Base-by-base conservation (phyloP, 2,888 invertebrate genomes). In the Agrilus cyanescens region DNA sequence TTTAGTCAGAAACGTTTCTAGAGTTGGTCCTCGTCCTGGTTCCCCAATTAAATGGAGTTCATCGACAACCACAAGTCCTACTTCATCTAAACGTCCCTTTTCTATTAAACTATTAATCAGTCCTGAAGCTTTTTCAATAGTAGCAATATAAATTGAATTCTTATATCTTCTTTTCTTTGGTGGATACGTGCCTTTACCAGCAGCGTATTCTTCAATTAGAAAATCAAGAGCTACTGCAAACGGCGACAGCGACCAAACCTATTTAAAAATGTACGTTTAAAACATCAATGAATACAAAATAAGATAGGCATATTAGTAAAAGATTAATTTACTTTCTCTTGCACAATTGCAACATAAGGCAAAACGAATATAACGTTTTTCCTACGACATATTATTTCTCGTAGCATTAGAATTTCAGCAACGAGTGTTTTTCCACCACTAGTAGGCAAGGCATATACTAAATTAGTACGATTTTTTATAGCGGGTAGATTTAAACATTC, bases 391-490 rank as follows among this genome's bases (percentile, higher is more conserved):
- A 95, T 65, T 5, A 96, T 68, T 69, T 95, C 90, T 34, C 82
- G 72, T 13, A 96, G 67, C 74, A 97, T 91, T 37, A 97, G 70
- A 46, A 97, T 85, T 68, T 97, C 97, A 0, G 97, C 95, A 10
- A 97, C 94, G 20, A 97, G 69, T 1, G 97, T 97, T 71, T 97
- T 97, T 1, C 96, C 97, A 1, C 96, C 96, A 60, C 95, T 94
- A 0, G 96, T 97, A 0, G 97, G 96, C 33, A 96, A 65, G 0
- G 91, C 88, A 60, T 95, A 91, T 46, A 97, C 82, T 34, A 96
- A 72, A 69, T 97, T 97, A 49, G 72, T 73, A 32, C 82, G 75
- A 10, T 76, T 65, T 45, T 72, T 68, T 16, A 93, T 72, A 3
- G 87, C 83, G n/a, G 78, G 73, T 31, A 91, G 69, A 46, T 75